These are phyloP conservation scores for Spermophilus dauricus DNA, from an alignment of 2,113 vertebrate genomes.

Conservation along the genomic window DNA sequence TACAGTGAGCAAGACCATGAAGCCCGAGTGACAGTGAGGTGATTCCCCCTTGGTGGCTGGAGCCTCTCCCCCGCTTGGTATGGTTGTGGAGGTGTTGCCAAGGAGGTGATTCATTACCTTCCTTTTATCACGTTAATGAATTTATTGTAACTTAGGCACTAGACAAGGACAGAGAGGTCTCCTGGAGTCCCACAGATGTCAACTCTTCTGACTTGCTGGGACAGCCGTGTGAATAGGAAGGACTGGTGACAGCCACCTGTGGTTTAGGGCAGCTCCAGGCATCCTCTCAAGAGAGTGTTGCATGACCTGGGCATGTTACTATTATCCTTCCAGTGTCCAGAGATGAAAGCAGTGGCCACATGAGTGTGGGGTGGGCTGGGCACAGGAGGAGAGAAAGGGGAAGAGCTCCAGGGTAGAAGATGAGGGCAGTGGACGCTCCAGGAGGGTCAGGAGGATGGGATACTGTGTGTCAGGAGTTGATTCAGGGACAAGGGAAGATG, in stretches of 20 bases:
- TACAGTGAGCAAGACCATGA: conserved; percentile 77
- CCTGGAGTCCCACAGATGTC: not conserved
- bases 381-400: not conserved
- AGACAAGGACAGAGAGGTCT: not conserved
- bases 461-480: too few species aligned
- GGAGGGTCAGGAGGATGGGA: not conserved
- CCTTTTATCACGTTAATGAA: conserved; percentile 85
- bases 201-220: not conserved
- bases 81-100: conserved; percentile 77
- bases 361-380: not conserved
- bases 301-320: not conserved
- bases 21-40: conserved; percentile 75
- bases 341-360: not conserved
- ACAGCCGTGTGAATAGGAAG: not conserved
- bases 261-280: not conserved
- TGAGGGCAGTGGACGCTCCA: accelerated
- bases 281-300: accelerated
- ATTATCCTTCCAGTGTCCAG: not conserved
- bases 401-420: not conserved
- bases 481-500: not conserved
- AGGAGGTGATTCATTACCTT: conserved; percentile 84
- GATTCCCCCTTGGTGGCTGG: conserved; percentile 81
- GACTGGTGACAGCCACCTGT: not conserved
- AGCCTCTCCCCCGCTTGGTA: conserved; percentile 71
- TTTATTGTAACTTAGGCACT: conserved; percentile 69